Base-by-base conservation (phyloP, 2,797 vertebrate species). In the Gymnocypris eckloni region DNA sequence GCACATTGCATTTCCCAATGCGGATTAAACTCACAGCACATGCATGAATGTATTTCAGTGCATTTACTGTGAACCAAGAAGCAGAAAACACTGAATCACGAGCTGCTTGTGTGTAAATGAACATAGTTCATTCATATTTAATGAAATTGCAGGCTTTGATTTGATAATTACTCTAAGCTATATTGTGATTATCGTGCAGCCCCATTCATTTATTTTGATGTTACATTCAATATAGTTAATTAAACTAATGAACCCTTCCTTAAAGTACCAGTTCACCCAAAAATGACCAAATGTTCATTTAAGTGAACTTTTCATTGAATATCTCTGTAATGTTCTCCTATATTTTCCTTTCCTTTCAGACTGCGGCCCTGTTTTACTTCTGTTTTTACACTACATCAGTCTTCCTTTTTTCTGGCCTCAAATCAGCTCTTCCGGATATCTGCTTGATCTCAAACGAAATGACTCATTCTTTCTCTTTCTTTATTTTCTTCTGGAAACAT, bases 391-490 rank as follows among this genome's bases (percentile, higher is more conserved):
- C 5, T 41, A 11, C 10, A 48, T 79, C 54, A 33, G 22, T 22
- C 22, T 37, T 25, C 3, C 37, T 25, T 43, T 56, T 52, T 28
- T 33, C 43, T 67, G 52, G 22, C 28, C 75, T 61, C 64, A 71
- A 83, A 84, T 82, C 50, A 77, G 20, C 64, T 6, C 69, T 82
- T 50, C 15, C 37, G 67, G 75, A 79, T 89, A 92, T 90, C 90
- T 92, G 92, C 89, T 48, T 33, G 61, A 73, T 86, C 73, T 82
- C 64, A 78, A 89, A 91, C 91, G 91, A 92, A 90, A 90, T 92
- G 89, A 91, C 84, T 90, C 93, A 92, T 92, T 92, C 79, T 73
- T 83, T 86, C 71, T 54, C 52, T 64, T 88, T 82, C 39, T 10
- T 43, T 43, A 28, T 43, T 43, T 10, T 43, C 2, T 43, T 43